phyloP scores from a whole-genome alignment of 2,888 invertebrate genomes.

The Drosophila yooni region DNA sequence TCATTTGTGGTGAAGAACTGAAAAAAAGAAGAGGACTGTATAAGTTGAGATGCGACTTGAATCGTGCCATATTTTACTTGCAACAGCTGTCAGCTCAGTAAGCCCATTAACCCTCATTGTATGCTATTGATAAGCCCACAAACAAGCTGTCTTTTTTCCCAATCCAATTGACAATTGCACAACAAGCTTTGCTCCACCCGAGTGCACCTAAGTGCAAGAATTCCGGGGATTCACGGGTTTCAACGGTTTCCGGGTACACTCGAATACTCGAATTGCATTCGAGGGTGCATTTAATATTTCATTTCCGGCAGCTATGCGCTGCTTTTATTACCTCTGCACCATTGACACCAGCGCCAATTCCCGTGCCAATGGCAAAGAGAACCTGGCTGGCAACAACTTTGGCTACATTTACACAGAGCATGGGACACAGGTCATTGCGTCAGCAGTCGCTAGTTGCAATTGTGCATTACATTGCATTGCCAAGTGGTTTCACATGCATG shows the following conservation, averaged over 20 bases:
- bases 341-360: conserved; percentile 68
- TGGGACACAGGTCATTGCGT: conserved; percentile 39
- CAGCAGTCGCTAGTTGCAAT: conserved; percentile 48
- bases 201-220: conserved; percentile 30
- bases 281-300: conserved; percentile 75
- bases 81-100: conserved; percentile 2
- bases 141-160: conserved; percentile 27
- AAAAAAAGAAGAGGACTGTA: neutral
- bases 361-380: conserved; percentile 60
- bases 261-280: conserved; percentile 31
- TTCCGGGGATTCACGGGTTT: neutral
- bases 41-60: neutral
- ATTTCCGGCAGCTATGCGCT: conserved; percentile 66
- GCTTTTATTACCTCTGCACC: conserved; percentile 75
- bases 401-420: conserved; percentile 50
- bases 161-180: conserved; percentile 46
- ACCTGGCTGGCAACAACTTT: conserved; percentile 10
- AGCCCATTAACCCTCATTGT: conserved; percentile 35
- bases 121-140: conserved; percentile 33
- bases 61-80: neutral
- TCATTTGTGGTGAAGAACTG: neutral
- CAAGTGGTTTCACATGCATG: conserved; percentile 75
- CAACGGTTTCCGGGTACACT: conserved; percentile 2
- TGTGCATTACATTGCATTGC: conserved; percentile 71
- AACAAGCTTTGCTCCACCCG: conserved; percentile 35